A percentile compares a stretch with the other conserved stretches of the same genome.
Evolutionary conservation across 1,140 invertebrate species (phyloP).

Genomic region (Zaprionus tsacasi): DNA sequence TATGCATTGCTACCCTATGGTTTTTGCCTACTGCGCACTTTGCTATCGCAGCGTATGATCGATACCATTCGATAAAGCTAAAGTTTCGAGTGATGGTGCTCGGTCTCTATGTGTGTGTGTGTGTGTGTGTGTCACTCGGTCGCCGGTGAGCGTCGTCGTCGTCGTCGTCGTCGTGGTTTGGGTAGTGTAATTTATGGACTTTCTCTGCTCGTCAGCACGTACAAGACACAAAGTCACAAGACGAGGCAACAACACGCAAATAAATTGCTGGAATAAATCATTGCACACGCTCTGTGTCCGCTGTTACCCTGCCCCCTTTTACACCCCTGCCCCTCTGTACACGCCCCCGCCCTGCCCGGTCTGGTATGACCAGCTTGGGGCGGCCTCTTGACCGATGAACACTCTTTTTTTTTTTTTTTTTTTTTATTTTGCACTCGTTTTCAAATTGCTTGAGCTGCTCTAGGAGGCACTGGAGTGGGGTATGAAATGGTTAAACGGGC

Average conservation of each 20-base stretch:
- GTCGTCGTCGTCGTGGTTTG: neutral
- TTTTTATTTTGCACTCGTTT: constrained; percentile 77
- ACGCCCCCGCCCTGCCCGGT: neutral
- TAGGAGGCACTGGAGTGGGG: constrained; percentile 3
- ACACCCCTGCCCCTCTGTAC: neutral
- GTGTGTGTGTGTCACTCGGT: constrained; percentile 73
- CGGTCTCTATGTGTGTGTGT: neutral
- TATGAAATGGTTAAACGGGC: constrained; percentile 28
- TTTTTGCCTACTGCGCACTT: neutral
- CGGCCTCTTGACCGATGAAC: constrained; percentile 69
- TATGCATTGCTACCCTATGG: neutral
- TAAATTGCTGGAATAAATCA: constrained; percentile 81
- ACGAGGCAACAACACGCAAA: constrained; percentile 58
- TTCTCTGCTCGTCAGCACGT: constrained; percentile 83
- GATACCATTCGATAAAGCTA: constrained; percentile 4
- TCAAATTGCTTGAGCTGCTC: constrained; percentile 52
- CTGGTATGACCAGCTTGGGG: constrained; percentile 33
- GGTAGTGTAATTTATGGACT: constrained; percentile 72
- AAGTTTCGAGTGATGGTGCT: neutral
- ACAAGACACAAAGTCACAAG: constrained; percentile 79
- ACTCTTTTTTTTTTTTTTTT: constrained; percentile 61
- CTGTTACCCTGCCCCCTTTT: neutral
- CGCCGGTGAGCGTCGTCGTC: constrained; percentile 41
- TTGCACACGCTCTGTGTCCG: constrained; percentile 61
- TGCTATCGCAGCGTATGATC: neutral